phyloP scores from a whole-genome alignment of 1,140 invertebrate genomes.

The Marisa cornuarietis region DNA sequence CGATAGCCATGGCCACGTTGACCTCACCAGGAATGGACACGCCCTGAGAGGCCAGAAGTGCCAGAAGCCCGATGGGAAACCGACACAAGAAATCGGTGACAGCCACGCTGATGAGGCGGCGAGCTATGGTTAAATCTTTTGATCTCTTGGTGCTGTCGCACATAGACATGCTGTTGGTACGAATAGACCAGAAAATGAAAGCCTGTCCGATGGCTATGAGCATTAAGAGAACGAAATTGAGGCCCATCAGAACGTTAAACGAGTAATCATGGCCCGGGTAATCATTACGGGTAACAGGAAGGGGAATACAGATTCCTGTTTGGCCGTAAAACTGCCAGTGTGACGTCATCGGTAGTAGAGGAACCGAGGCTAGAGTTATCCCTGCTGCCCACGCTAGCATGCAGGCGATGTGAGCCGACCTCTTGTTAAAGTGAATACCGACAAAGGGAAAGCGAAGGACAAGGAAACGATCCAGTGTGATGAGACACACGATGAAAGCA shows the following conservation, averaged over 20 bases:
- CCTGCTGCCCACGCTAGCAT: constrained; percentile 22
- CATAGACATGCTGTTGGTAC: constrained; percentile 12
- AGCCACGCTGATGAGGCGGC: constrained; percentile 27
- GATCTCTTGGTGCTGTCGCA: neutral
- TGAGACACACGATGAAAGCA: constrained; percentile 43
- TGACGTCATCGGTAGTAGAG: constrained; percentile 9
- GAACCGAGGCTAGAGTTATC: constrained; percentile 25
- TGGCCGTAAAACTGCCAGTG: constrained; percentile 39
- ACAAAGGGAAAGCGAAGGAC: constrained; percentile 43
- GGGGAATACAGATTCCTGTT: constrained; percentile 38
- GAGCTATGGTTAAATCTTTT: constrained; percentile 30
- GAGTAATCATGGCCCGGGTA: constrained; percentile 35
- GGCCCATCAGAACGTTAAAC: constrained; percentile 30
- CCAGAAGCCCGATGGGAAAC: constrained; percentile 40
- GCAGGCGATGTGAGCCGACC: constrained; percentile 11
- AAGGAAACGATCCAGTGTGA: constrained; percentile 49
- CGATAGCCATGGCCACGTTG: constrained; percentile 10
- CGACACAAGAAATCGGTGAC: constrained; percentile 39
- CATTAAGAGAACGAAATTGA: constrained; percentile 36
- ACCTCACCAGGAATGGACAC: constrained; percentile 5
- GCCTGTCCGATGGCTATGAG: constrained; percentile 35
- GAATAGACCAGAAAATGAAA: constrained; percentile 30
- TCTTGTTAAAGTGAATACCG: constrained; percentile 15
- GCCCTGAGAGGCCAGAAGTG: constrained; percentile 19
- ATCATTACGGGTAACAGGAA: constrained; percentile 32